phyloP scores from a whole-genome alignment of 2,797 vertebrate genomes.

The Phrynocephalus vlangalii region DNA sequence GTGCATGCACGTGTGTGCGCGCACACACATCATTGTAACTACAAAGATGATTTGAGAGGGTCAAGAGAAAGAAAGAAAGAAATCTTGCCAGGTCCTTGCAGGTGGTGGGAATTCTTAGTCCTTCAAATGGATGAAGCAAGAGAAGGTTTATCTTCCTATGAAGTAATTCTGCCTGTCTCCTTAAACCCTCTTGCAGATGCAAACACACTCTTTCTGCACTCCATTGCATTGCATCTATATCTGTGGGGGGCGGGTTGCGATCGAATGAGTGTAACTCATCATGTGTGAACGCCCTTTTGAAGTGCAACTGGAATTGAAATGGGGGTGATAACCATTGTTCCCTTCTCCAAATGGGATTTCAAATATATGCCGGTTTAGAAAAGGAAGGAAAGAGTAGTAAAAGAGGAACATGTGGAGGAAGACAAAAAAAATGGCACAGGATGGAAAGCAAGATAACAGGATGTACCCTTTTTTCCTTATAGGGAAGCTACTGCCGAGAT shows the following conservation, averaged over 20 bases:
- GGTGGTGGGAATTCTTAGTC: too few relatives aligned
- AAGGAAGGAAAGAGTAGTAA: neutral
- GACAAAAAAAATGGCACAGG: neutral
- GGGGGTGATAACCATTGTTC: neutral
- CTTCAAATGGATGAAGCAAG: neutral
- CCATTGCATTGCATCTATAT: neutral
- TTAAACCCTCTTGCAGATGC: neutral
- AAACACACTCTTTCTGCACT: neutral
- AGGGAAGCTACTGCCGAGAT: neutral
- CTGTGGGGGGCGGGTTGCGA: neutral
- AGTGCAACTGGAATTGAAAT: neutral
- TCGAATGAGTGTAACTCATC: neutral
- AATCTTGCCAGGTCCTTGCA: too few relatives aligned
- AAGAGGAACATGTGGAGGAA: slow-evolving; percentile 26
- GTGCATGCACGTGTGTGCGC: too few relatives aligned
- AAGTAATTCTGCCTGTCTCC: neutral
- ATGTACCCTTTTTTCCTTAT: accelerated
- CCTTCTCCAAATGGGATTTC: slow-evolving; percentile 4
- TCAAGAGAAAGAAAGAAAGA: too few relatives aligned
- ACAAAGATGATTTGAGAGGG: too few relatives aligned
- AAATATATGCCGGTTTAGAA: neutral
- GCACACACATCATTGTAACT: too few relatives aligned
- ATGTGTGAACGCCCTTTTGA: neutral
- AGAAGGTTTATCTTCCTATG: too few relatives aligned
- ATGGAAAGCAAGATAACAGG: neutral